These are phyloP conservation scores for Pteropus rufus DNA, from an alignment of 2,797 vertebrate genomes.

Conservation along the genomic window DNA sequence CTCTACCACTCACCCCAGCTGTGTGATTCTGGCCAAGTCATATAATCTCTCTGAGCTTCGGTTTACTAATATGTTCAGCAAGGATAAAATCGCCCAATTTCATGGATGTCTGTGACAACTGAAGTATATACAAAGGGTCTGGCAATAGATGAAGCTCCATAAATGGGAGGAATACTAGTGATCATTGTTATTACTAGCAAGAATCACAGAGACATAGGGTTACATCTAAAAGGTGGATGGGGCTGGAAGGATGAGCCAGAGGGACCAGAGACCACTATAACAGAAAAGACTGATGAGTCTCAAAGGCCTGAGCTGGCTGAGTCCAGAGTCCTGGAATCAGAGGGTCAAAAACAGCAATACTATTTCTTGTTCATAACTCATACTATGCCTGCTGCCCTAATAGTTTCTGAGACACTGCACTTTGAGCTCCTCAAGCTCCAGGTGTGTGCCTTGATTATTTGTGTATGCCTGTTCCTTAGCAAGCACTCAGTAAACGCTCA, in stretches of 20 bases:
- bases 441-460: not conserved
- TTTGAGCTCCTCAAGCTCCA: not conserved
- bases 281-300: not conserved
- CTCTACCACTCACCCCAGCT: not conserved
- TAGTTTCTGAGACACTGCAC: not conserved
- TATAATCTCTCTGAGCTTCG: not conserved
- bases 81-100: not conserved
- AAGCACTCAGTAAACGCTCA: not conserved
- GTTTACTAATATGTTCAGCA: not conserved
- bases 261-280: not conserved
- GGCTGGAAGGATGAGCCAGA: not conserved
- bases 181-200: not conserved
- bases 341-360: not conserved
- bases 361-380: not conserved
- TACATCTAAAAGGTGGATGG: not conserved
- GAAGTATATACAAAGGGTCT: not conserved
- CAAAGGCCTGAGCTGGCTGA: not conserved
- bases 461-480: not conserved
- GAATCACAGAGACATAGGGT: not conserved
- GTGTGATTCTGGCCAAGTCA: not conserved
- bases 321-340: not conserved
- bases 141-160: not conserved
- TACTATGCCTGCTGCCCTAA: not conserved
- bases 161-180: not conserved
- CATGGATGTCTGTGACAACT: not conserved